Base-by-base conservation (phyloP, 2,888 invertebrate species). In the Zhuqinia jingwanae region DNA sequence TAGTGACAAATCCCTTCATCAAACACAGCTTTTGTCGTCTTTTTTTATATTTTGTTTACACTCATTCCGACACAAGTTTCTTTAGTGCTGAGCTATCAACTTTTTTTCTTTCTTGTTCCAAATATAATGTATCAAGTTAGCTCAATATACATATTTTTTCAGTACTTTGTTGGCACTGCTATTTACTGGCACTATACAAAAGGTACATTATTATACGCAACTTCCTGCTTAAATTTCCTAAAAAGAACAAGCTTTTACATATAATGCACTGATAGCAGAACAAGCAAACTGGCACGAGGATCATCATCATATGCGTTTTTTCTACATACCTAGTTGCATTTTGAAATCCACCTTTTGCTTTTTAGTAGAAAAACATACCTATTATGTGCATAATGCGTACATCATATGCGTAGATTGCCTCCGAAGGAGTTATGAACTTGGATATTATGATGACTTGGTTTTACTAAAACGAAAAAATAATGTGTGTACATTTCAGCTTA, bases 1-100 rank as follows among this genome's bases (percentile, higher is more conserved):
- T 50, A 47, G 36, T 73, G 73, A 73, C 73, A 73, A 73, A 73
- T 73, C 73, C 73, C 73, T 47, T 73, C 50, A 53, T 50, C 73
- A 73, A 73, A 73, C 73, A 73, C 36, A 25, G 60, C 60, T 58
- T 58, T 17, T 36, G 36, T 53, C 53, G 13, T 3, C 3, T 17
- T 53, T n/a, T 17, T 53, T n/a, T 17, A 3, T 8, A 8, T 3
- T n/a, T 17, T 53, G 15, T 53, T 15, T 17, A 17, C 15, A 53
- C 2, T 15, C 15, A 13, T 53, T 17, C 53, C 53, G 17, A n/a
- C n/a, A n/a, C n/a, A 53, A n/a, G 3, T n/a, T 15, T n/a, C 53
- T 53, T 8, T 15, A 17, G 53, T 17, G 53, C 53, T 53, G 13
- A 53, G 13, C 11, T 3, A 17, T 53, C 53, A 36, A 36, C 36